A percentile compares a stretch with the other conserved stretches of the same genome.
phyloP scores from a whole-genome alignment of 2,797 vertebrate genomes.

The Jordanella pulchra region DNA sequence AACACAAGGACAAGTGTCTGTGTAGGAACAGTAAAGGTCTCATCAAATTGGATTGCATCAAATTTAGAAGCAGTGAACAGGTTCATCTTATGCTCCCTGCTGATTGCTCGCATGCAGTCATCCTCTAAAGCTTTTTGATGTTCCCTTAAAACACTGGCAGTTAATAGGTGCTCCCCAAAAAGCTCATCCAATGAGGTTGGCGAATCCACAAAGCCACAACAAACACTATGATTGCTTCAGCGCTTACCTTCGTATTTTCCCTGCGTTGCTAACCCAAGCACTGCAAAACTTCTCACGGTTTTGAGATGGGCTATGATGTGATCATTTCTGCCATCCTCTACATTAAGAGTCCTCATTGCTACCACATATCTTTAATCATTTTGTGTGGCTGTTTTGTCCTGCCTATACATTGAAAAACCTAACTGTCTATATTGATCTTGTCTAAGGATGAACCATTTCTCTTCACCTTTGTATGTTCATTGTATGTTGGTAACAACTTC shows the following conservation, averaged over 20 bases:
- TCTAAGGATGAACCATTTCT: background rate
- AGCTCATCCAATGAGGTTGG: background rate
- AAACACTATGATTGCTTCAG: background rate
- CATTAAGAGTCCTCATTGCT: conserved; percentile 1
- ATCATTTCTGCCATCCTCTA: background rate
- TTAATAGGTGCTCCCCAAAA: conserved; percentile 12
- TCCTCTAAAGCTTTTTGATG: background rate
- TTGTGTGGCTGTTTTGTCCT: background rate
- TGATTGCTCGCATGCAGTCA: background rate
- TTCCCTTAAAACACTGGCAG: conserved; percentile 16
- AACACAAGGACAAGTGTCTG: background rate
- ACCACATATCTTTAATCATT: conserved; percentile 5
- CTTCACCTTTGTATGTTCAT: background rate
- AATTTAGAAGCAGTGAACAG: too few species aligned
- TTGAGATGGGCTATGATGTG: background rate
- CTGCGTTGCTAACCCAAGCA: conserved; percentile 16
- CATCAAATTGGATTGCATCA: background rate
- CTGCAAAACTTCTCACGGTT: conserved; percentile 2
- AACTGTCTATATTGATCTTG: background rate
- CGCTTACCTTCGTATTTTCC: conserved; percentile 21
- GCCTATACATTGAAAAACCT: background rate
- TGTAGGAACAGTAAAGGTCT: background rate
- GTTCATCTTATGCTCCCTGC: background rate
- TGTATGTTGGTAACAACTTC: background rate
- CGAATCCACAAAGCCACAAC: background rate